phyloP scores from a whole-genome alignment of 2,888 invertebrate species.

The Volucella inflata region DNA sequence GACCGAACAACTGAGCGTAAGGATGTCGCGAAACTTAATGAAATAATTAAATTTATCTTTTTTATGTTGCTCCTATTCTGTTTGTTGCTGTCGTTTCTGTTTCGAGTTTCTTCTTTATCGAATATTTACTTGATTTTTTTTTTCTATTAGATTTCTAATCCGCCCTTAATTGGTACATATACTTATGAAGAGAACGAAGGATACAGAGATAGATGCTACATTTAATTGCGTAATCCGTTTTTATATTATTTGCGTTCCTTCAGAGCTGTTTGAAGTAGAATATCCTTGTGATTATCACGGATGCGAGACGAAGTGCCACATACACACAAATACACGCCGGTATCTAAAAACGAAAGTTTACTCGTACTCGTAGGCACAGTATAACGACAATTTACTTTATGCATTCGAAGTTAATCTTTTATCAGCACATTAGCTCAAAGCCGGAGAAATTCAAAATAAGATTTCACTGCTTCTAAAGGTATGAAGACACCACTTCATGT shows the following conservation, averaged over 20 bases:
- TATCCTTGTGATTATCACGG: conserved; percentile 27
- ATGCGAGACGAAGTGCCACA: conserved; percentile 22
- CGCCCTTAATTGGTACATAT: conserved; percentile 49
- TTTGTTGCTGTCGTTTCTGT: conserved; percentile 1
- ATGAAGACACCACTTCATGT: conserved; percentile 4
- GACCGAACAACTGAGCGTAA: conserved; percentile 19
- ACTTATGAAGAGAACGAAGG: conserved; percentile 23
- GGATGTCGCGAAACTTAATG: conserved; percentile 23
- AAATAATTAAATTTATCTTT: conserved; percentile 40
- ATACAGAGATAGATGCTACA: conserved; percentile 41
- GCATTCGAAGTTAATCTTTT: conserved; percentile 36
- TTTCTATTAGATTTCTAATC: conserved; percentile 33
- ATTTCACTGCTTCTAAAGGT: background rate
- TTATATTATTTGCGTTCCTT: conserved; percentile 39
- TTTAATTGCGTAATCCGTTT: conserved; percentile 72
- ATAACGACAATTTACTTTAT: conserved; percentile 36
- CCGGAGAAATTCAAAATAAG: background rate
- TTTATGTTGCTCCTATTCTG: conserved; percentile 17
- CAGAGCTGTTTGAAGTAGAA: conserved; percentile 10
- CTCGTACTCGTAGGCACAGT: conserved; percentile 10
- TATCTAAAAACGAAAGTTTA: conserved; percentile 26
- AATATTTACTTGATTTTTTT: background rate
- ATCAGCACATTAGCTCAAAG: conserved; percentile 5
- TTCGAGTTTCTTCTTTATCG: conserved; percentile 13
- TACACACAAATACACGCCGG: conserved; percentile 37